Percentiles rank a stretch among this genome's conserved stretches.
Conservation (phyloP, 2,113 vertebrate genomes). For the Entomyzon cyanotis region DNA sequence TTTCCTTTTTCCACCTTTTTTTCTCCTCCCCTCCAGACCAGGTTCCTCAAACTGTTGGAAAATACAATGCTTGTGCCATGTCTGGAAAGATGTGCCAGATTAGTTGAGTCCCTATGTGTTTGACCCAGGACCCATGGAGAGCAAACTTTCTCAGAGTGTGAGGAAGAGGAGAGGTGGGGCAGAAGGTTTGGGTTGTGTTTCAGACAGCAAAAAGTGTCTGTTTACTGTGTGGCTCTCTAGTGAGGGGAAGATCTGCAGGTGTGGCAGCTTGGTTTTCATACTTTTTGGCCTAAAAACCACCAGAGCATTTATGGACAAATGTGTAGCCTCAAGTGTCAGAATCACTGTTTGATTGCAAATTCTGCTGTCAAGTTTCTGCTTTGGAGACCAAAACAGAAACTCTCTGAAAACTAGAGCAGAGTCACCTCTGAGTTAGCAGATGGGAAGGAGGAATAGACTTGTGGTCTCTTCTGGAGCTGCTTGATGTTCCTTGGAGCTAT, state of each 20-base stretch:
- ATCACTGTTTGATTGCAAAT: not conserved
- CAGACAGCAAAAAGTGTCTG: not conserved
- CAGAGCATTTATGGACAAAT: not conserved
- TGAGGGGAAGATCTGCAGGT: not conserved
- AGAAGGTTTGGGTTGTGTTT: not conserved
- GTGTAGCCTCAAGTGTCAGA: not conserved
- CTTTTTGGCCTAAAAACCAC: not conserved
- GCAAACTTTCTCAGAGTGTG: not conserved
- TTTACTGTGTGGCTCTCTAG: not conserved
- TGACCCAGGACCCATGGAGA: not conserved
- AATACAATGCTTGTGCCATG: not conserved
- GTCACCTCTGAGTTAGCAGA: not conserved
- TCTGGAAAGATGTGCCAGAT: not conserved
- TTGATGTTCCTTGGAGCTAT: not conserved
- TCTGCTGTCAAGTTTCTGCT: not conserved
- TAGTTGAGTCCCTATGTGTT: not conserved
- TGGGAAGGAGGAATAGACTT: not conserved
- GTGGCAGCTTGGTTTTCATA: not conserved
- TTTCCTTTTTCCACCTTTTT: not conserved
- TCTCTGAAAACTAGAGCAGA: not conserved
- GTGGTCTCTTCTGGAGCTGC: not conserved
- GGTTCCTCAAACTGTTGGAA: not conserved
- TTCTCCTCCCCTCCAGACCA: not conserved
- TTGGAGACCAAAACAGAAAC: not conserved
- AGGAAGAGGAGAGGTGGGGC: not conserved